Conservation (phyloP, 1,140 invertebrate genomes). For the Steinernema khuongi region DNA sequence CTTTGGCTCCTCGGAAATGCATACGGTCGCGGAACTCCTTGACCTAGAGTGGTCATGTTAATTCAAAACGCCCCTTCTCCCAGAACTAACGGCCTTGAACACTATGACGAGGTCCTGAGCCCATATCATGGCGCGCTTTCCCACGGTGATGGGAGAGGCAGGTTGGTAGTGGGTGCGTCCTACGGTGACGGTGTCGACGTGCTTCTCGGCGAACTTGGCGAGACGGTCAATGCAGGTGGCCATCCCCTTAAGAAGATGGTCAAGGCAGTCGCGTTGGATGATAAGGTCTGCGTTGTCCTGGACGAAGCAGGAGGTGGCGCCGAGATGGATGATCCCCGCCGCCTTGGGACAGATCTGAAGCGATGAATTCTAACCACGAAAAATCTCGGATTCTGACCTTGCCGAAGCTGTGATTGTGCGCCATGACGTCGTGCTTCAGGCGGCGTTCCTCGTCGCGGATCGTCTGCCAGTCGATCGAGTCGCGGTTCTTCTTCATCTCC, state of each 20-base stretch:
- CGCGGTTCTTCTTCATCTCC: slow-evolving; percentile 76
- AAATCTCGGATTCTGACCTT: slow-evolving; percentile 28
- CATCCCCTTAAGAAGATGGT: slow-evolving; percentile 74
- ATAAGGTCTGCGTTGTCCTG: slow-evolving; percentile 95
- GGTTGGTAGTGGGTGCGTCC: slow-evolving; percentile 96
- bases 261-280: slow-evolving; percentile 76
- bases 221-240: slow-evolving; percentile 75
- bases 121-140: slow-evolving; percentile 91
- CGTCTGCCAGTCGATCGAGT: slow-evolving; percentile 71
- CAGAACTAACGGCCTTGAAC: slow-evolving; percentile 71
- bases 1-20: slow-evolving; percentile 90
- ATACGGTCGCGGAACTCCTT: slow-evolving; percentile 67
- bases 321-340: slow-evolving; percentile 90
- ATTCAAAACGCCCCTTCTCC: slow-evolving; percentile 48
- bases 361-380: neutral
- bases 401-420: slow-evolving; percentile 87
- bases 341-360: slow-evolving; percentile 73
- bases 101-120: slow-evolving; percentile 90
- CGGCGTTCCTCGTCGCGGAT: slow-evolving; percentile 78
- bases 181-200: slow-evolving; percentile 77
- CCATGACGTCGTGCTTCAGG: slow-evolving; percentile 96
- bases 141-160: slow-evolving; percentile 93
- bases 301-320: slow-evolving; percentile 94
- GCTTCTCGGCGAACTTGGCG: slow-evolving; percentile 73
- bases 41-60: slow-evolving; percentile 61